A percentile compares a stretch with the other conserved stretches of the same genome.
Evolutionary conservation across 2,113 vertebrate genomes (phyloP).

Genomic region (Bos javanicus): DNA sequence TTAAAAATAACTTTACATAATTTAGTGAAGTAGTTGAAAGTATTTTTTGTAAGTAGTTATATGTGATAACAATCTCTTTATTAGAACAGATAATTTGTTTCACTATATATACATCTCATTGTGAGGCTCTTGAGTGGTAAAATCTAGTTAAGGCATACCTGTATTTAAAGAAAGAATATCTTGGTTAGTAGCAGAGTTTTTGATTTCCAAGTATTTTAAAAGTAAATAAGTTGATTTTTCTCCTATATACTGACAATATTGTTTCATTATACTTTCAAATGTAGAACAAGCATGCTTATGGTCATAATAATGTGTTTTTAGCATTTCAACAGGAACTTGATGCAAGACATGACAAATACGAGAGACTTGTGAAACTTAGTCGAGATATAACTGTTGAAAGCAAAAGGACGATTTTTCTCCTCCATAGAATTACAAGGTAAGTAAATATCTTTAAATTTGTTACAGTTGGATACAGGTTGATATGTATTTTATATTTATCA

Average conservation of each 20-base stretch:
- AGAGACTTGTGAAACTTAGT: slow-evolving; percentile 95
- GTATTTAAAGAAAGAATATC: neutral
- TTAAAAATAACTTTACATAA: neutral
- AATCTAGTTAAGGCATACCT: neutral
- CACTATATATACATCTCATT: neutral
- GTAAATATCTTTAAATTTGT: slow-evolving; percentile 28
- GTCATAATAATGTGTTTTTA: slow-evolving; percentile 61
- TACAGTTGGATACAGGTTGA: neutral
- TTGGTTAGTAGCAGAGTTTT: neutral
- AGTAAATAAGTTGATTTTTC: neutral
- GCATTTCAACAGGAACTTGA: slow-evolving; percentile 97
- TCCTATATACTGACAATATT: neutral
- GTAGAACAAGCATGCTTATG: neutral
- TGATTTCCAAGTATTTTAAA: neutral
- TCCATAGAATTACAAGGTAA: slow-evolving; percentile 95
- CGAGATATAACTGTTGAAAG: slow-evolving; percentile 98
- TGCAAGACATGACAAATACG: slow-evolving; percentile 94
- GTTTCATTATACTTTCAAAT: neutral
- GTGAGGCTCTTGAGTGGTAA: neutral
- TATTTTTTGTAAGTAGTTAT: neutral
- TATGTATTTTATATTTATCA: neutral
- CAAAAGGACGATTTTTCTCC: slow-evolving; percentile 96
- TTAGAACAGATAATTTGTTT: neutral
- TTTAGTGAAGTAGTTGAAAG: neutral
- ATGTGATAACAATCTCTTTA: neutral